Conservation (phyloP, 1,140 invertebrate genomes). For the Formica exsecta region DNA sequence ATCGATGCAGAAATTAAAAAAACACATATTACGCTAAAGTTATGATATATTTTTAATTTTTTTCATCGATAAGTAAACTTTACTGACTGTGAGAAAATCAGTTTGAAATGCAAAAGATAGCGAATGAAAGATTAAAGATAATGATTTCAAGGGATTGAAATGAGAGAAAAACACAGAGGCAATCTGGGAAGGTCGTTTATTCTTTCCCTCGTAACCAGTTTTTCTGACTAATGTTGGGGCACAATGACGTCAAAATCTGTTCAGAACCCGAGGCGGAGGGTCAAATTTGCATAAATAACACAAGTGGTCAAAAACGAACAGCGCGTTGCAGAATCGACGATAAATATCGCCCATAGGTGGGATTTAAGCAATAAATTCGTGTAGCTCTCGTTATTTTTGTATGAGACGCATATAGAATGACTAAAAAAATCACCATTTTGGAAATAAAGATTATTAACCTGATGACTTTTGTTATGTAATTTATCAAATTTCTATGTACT, state of each 20-base stretch:
- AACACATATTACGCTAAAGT: background rate
- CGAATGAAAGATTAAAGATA: background rate
- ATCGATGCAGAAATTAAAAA: background rate
- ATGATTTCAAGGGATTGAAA: background rate
- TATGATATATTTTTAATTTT: background rate
- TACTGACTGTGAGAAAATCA: background rate
- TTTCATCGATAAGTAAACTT: slow-evolving; percentile 7
- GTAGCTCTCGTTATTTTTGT: slow-evolving; percentile 40
- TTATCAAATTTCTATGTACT: slow-evolving; percentile 2
- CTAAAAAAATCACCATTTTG: background rate
- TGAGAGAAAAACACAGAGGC: slow-evolving; percentile 24
- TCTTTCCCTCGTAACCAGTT: slow-evolving; percentile 28
- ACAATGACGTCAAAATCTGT: slow-evolving; percentile 46
- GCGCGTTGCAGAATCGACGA: background rate
- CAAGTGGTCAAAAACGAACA: slow-evolving; percentile 11
- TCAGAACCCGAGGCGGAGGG: background rate
- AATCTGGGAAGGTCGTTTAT: slow-evolving; percentile 39
- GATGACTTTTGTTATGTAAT: background rate
- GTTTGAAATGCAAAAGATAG: slow-evolving; percentile 9
- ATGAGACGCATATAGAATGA: background rate
- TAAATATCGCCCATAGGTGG: slow-evolving; percentile 46
- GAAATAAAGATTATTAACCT: background rate
- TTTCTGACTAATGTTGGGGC: slow-evolving; percentile 47
- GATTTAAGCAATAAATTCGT: slow-evolving; percentile 51
- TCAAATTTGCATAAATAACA: slow-evolving; percentile 48